Percentiles rank a stretch among this genome's conserved stretches.
phyloP scores from a whole-genome alignment of 2,797 vertebrate species.

The Huso huso region DNA sequence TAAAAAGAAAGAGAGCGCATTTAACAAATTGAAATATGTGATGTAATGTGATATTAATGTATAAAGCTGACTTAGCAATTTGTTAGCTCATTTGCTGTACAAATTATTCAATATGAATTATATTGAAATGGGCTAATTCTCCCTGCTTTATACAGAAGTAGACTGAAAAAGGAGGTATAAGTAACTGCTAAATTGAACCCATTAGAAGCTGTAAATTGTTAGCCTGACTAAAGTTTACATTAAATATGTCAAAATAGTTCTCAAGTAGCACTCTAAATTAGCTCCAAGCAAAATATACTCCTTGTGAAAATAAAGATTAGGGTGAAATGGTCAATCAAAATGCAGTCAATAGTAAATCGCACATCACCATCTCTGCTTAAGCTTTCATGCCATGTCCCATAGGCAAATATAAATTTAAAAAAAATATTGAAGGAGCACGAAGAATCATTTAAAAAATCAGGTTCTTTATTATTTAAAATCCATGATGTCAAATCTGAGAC shows the following conservation, averaged over 20 bases:
- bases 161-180: conserved; percentile 26
- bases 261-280: conserved; percentile 1
- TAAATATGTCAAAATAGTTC: conserved; percentile 1
- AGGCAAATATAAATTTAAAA: no score
- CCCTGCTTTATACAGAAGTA: conserved; percentile 41
- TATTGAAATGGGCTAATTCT: conserved; percentile 44
- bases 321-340: no score
- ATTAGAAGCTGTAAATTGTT: conserved; percentile 1
- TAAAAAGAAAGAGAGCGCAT: no score
- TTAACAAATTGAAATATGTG: conserved; percentile 33
- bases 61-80: conserved; percentile 47
- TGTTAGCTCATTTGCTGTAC: conserved; percentile 47
- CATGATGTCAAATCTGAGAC: no score
- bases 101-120: conserved; percentile 59
- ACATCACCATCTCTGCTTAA: no score
- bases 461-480: no score
- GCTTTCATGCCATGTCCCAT: no score
- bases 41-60: conserved; percentile 58
- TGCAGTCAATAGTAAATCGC: no score
- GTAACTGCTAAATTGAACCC: conserved; percentile 11
- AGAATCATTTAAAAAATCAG: no score
- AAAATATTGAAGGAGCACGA: no score
- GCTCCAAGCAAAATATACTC: no score
- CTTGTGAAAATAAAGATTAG: no score
- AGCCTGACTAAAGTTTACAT: background rate